Evolutionary conservation across 2,888 invertebrate genomes (phyloP), one percentile per base, ranked within the genome.

Genomic region (Eristalis arbustorum): DNA sequence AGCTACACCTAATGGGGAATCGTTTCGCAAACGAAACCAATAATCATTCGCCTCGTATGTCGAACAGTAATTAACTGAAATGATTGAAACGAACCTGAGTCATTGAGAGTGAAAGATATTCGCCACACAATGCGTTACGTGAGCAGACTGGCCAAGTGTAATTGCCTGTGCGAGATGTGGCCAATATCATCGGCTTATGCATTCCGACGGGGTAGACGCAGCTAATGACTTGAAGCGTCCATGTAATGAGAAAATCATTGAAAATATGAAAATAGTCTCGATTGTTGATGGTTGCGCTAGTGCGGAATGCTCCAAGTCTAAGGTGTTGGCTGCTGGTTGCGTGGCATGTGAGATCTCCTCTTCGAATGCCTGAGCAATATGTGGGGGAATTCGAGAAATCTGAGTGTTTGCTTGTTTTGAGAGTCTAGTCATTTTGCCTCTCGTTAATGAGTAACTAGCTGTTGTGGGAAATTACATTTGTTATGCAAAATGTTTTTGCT

Each of bases 51-150:
- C 49, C 49, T 49, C 49, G 49, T 49, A 37, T 56, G 57, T 40
- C 63, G 28, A 63, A 59, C 49, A 69, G 37, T 69, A 37, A 68
- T 75, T 59, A 61, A 25, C 31, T 63, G 5, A 64, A 77, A 64
- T 68, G 34, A 68, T 59, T 68, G 42, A 61, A n/a, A 18, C 42
- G 42, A 61, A 61, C 13, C n/a, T 76, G 61, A 76, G 57, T 78
- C 69, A 78, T n/a, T 14, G 40, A 18, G 18, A 64, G 57, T 62
- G 62, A 76, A 62, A 76, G 59, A 57, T 49, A 49, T 49, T 49
- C 69, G 18, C 22, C 57, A 22, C 37, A 57, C 71, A 77, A 77
- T 77, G 57, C 56, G 69, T 64, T 78, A 78, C 77, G 77, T 78
- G 77, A 64, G 64, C 31, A 2, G 31, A 78, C 31, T 78, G 49